Evolutionary conservation across 1,140 invertebrate species (phyloP), one percentile per base, ranked within the genome.

Genomic region (Hyles euphorbiae): DNA sequence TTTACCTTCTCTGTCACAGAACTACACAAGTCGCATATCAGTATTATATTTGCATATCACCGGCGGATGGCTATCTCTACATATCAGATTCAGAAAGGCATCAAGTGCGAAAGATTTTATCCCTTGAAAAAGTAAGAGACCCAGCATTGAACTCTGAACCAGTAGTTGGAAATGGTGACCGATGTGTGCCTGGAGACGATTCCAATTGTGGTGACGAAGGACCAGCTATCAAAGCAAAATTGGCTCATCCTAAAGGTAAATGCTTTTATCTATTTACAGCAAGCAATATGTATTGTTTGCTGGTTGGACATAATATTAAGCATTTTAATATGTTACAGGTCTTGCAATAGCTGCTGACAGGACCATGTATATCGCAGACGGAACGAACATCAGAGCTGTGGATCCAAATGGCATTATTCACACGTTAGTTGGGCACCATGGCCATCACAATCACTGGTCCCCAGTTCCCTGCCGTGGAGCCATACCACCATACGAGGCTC

Each of bases 11-110:
- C 36, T 40, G 4, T 40, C 36, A 48, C 85, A 97, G 96, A 80
- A 94, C 96, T 9, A 97, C 96, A 0, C 96, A 97, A 91, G 96
- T 98, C 3, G 96, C 96, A 32, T 98, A 98, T 86, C 95, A 98
- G 80, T 99, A 99, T 74, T 98, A 98, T 85, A 91, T 99, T 69
- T 96, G 96, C 36, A 95, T 99, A 44, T 98, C 97, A 10, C 98
- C 98, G 45, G 96, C 97, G 5, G 97, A 99, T 83, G 97, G 97
- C 9, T 94, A 96, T 74, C 90, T 99, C 9, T 99, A 99, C 83
- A 95, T 99, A 66, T 98, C 97, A n/a, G 97, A 98, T 83, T 96
- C 97, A 2, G 97, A 98, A 77, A 94, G 94, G 70, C 96, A 98
- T 88, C 96, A 97, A 90, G 95, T 97, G 58, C 81, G 96, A 54